Percentiles rank a stretch among this genome's conserved stretches.
Conservation (phyloP, 2,113 vertebrate species). For the Centropus unirufus region DNA sequence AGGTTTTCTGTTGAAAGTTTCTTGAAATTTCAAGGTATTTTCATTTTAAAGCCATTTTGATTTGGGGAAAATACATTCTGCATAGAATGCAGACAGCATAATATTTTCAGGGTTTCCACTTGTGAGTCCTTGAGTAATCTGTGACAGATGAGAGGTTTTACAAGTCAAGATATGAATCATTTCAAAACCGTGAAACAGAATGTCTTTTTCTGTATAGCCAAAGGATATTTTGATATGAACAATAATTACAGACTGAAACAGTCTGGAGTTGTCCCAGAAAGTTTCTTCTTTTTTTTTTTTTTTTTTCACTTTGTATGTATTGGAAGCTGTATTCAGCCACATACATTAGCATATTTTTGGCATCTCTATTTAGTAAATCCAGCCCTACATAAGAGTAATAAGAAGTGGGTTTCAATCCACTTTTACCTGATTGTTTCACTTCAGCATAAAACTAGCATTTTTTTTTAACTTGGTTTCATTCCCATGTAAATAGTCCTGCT, state of each 20-base stretch:
- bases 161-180: slow-evolving; percentile 19
- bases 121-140: not conserved
- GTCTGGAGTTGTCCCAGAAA: not conserved
- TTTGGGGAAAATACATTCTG: not conserved
- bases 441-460: not conserved
- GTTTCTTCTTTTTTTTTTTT: not conserved
- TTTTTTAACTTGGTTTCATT: not conserved
- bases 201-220: slow-evolving; percentile 7
- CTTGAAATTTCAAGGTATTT: not conserved
- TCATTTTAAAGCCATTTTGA: not conserved
- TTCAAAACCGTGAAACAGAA: not conserved
- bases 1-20: not conserved
- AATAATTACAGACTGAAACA: slow-evolving; percentile 12
- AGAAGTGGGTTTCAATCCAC: not conserved
- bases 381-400: not conserved
- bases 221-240: slow-evolving; percentile 9
- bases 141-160: slow-evolving; percentile 31
- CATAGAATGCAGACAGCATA: not conserved
- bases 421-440: not conserved
- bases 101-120: not conserved
- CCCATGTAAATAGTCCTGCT: not conserved
- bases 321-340: not conserved
- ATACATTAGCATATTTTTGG: not conserved
- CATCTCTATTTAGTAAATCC: not conserved
- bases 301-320: not conserved